A percentile compares a stretch with the other conserved stretches of the same genome.
Evolutionary conservation across 2,888 invertebrate genomes (phyloP).

Genomic region (Galerucella calmariensis): DNA sequence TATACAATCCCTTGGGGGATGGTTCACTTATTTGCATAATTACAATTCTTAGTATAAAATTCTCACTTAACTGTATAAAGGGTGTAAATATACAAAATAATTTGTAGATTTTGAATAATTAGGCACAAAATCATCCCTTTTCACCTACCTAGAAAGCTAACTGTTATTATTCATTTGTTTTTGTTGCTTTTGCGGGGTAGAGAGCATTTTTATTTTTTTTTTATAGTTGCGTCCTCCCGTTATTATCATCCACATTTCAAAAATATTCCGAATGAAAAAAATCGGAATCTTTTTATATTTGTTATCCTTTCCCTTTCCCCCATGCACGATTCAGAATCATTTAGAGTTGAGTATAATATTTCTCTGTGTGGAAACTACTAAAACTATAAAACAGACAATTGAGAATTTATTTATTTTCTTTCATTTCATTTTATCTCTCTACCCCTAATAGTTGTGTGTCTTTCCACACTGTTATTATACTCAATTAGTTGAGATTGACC

Average conservation of each 20-base stretch:
- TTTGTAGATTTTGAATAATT: constrained; percentile 6
- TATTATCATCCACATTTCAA: constrained; percentile 12
- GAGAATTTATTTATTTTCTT: constrained; percentile 24
- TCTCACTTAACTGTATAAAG: too few species aligned
- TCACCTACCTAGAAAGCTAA: constrained; percentile 28
- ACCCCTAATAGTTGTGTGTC: constrained; percentile 52
- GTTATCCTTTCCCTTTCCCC: neutral
- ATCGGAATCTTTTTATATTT: neutral
- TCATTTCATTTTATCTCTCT: constrained; percentile 53
- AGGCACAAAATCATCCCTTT: constrained; percentile 11
- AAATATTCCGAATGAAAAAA: constrained; percentile 19
- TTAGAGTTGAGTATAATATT: constrained; percentile 60
- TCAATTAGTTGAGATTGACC: constrained; percentile 54
- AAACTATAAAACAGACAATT: constrained; percentile 24
- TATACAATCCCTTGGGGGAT: too few species aligned
- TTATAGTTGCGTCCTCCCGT: constrained; percentile 44
- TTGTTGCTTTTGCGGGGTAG: constrained; percentile 71
- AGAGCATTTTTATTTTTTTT: constrained; percentile 66
- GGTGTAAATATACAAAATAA: neutral
- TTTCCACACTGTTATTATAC: constrained; percentile 60
- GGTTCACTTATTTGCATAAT: too few species aligned
- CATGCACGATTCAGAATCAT: constrained; percentile 58
- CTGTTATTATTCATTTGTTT: constrained; percentile 42
- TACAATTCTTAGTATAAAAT: too few species aligned
- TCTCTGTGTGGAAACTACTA: constrained; percentile 33